Evolutionary conservation across 1,140 invertebrate genomes (phyloP).

Genomic region (Calycopis cecrops): DNA sequence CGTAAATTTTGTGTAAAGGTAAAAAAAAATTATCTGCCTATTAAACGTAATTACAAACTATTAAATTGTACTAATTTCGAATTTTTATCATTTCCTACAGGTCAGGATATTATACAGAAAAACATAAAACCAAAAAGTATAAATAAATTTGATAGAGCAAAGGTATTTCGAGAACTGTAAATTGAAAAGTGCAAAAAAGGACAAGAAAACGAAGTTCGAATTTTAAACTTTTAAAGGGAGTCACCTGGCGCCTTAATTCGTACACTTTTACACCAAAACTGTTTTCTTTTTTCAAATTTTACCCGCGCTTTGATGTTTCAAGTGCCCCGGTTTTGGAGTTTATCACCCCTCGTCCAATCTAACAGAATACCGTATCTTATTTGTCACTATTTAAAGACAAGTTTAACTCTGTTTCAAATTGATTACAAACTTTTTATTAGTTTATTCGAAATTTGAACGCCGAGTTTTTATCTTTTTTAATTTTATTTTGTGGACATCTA

Average conservation of each 20-base stretch:
- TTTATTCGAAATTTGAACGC: no score
- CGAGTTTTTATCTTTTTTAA: no score
- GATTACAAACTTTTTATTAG: conserved; percentile 3
- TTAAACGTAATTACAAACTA: no score
- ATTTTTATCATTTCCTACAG: no score
- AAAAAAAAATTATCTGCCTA: no score
- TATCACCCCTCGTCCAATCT: conserved; percentile 20
- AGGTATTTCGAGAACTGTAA: background rate
- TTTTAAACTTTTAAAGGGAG: conserved; percentile 24
- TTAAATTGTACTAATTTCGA: no score
- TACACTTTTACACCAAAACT: conserved; percentile 19
- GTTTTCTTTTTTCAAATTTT: conserved; percentile 45
- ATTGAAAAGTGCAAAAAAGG: conserved; percentile 6
- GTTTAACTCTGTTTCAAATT: conserved; percentile 6
- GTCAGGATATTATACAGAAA: no score
- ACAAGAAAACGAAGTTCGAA: conserved; percentile 11
- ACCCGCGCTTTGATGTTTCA: conserved; percentile 49
- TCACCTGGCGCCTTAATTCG: conserved; percentile 19
- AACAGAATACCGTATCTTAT: conserved; percentile 18
- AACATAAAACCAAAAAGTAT: no score
- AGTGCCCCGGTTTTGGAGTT: conserved; percentile 47
- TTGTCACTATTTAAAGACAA: conserved; percentile 9
- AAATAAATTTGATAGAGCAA: no score
- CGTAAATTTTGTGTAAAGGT: no score
- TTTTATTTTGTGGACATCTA: no score